phyloP scores from a whole-genome alignment of 2,113 vertebrate species.

The Kobus ellipsiprymnus region DNA sequence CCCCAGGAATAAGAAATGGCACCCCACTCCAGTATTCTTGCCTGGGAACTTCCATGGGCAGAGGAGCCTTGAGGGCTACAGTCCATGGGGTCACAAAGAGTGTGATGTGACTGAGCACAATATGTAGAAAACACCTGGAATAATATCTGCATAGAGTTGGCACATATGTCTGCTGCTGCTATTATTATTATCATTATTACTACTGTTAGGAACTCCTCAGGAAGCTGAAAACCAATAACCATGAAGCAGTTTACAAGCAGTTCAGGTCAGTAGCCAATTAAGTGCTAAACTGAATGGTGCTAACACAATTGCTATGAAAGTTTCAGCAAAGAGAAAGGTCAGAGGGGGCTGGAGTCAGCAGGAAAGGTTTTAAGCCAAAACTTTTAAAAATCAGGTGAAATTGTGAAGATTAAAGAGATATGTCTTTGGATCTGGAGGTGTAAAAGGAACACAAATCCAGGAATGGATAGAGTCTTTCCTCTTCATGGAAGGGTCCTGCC shows the following conservation, averaged over 20 bases:
- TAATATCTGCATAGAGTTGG: not conserved
- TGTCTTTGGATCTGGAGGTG: not conserved
- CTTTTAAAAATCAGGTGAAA: not conserved
- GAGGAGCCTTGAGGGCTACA: not conserved
- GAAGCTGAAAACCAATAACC: not conserved
- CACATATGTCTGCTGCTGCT: not conserved
- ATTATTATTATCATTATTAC: not conserved
- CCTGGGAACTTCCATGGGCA: not conserved
- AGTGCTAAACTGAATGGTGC: not conserved
- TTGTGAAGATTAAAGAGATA: not conserved
- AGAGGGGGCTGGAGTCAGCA: not conserved
- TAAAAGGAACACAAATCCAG: not conserved
- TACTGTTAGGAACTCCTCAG: not conserved
- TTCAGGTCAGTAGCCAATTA: not conserved
- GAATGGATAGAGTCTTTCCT: not conserved
- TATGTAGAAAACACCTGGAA: not conserved
- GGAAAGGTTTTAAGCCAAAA: not conserved
- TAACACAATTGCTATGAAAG: not conserved
- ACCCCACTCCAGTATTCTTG: not conserved
- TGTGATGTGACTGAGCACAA: not conserved
- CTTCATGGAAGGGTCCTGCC: not conserved
- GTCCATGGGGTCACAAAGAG: not conserved
- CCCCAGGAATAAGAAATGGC: not conserved
- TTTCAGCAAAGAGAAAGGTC: not conserved
- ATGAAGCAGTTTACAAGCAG: not conserved